Evolutionary conservation across 2,888 invertebrate genomes (phyloP).

Genomic region (Hydroisotoma schaefferi): DNA sequence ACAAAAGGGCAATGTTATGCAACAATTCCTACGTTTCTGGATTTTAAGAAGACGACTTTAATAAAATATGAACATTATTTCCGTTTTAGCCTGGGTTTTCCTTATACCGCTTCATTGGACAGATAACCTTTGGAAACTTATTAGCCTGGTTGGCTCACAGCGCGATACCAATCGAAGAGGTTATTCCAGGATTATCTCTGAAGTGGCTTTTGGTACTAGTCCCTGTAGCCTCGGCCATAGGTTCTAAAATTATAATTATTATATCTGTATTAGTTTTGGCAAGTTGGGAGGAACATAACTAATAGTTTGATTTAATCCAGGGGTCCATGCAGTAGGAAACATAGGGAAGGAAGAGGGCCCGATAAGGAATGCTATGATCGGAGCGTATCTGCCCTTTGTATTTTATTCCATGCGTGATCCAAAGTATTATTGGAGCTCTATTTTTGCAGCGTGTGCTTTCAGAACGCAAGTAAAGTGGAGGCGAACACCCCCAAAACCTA

Average conservation of each 20-base stretch:
- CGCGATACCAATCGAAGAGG: slow-evolving; percentile 72
- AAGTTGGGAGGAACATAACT: neutral
- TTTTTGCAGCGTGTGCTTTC: slow-evolving; percentile 64
- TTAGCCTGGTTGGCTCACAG: slow-evolving; percentile 72
- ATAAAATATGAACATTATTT: slow-evolving; percentile 43
- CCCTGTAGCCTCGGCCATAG: slow-evolving; percentile 69
- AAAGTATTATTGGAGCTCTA: slow-evolving; percentile 53
- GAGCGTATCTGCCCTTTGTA: slow-evolving; percentile 69
- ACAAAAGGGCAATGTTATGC: neutral
- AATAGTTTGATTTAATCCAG: slow-evolving; percentile 56
- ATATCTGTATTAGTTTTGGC: neutral
- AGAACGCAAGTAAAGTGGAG: slow-evolving; percentile 79
- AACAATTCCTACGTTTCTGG: neutral
- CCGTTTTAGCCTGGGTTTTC: slow-evolving; percentile 79
- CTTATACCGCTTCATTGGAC: slow-evolving; percentile 70
- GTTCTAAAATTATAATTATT: slow-evolving; percentile 54
- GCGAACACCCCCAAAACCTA: slow-evolving; percentile 59
- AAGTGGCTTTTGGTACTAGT: slow-evolving; percentile 67
- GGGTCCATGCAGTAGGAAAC: slow-evolving; percentile 86
- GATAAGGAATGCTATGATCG: slow-evolving; percentile 66
- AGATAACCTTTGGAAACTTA: slow-evolving; percentile 72
- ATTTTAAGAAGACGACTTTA: slow-evolving; percentile 5
- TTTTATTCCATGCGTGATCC: slow-evolving; percentile 69
- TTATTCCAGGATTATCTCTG: slow-evolving; percentile 66
- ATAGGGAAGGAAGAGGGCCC: slow-evolving; percentile 77